Percentiles rank a stretch among this genome's conserved stretches.
Evolutionary conservation across 2,888 invertebrate genomes (phyloP).

Genomic region (Seira musarum): DNA sequence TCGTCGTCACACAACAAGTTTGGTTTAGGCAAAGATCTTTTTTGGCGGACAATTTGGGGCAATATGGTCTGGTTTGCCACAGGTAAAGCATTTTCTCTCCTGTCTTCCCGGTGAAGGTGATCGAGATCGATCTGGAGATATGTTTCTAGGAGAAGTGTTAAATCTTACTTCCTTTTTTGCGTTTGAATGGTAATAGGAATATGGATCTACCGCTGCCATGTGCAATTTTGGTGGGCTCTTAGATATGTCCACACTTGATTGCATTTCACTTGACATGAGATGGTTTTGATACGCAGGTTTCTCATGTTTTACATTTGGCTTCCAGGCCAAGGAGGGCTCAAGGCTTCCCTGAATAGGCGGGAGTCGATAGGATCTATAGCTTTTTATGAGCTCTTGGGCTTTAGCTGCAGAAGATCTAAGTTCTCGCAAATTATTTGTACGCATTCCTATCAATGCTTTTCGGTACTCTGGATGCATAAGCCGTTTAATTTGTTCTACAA

Average conservation of each 20-base stretch:
- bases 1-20: background rate
- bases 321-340: constrained; percentile 40
- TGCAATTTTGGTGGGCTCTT: background rate
- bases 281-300: background rate
- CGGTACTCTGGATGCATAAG: constrained; percentile 43
- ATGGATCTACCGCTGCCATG: constrained; percentile 23
- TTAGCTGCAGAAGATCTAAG: constrained; percentile 15
- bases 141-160: background rate
- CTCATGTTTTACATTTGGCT: background rate
- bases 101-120: background rate
- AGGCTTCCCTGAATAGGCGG: constrained; percentile 22
- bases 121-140: too few species aligned
- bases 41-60: constrained; percentile 3
- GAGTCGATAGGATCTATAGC: constrained; percentile 14
- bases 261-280: background rate
- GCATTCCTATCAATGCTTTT: constrained; percentile 29
- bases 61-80: constrained; percentile 1
- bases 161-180: constrained; percentile 22
- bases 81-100: constrained; percentile 18
- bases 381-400: constrained; percentile 37
- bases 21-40: background rate
- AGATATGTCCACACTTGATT: background rate
- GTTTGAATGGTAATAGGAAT: background rate
- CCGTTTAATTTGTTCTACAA: constrained; percentile 9
- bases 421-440: constrained; percentile 17